Percentiles rank a stretch among this genome's conserved stretches.
Conservation (phyloP, 2,888 invertebrate species). For the Volucella inanis region DNA sequence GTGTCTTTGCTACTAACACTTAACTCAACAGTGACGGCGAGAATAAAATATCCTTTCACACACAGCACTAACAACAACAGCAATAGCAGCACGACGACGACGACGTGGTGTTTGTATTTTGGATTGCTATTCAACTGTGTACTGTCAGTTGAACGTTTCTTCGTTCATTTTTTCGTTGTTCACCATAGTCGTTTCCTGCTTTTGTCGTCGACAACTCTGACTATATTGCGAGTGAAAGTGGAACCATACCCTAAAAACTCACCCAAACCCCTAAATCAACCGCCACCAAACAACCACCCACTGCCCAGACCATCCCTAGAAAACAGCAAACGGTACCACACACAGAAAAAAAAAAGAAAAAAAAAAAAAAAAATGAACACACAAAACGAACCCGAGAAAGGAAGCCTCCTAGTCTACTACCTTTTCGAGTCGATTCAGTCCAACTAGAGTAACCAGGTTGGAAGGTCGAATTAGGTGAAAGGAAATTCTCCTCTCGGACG, state of each 20-base stretch:
- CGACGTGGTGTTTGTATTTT: constrained; percentile 65
- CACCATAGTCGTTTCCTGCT: constrained; percentile 58
- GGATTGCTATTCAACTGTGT: constrained; percentile 58
- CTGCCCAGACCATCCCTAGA: constrained; percentile 18
- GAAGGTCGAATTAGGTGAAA: constrained; percentile 71
- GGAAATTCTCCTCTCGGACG: constrained; percentile 81
- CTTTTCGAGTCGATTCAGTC: constrained; percentile 73
- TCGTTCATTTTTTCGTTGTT: constrained; percentile 21
- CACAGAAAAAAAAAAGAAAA: constrained; percentile 21
- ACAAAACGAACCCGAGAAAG: constrained; percentile 56
- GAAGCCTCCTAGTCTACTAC: constrained; percentile 69
- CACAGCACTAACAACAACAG: constrained; percentile 29
- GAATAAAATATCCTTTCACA: constrained; percentile 44
- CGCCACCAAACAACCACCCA: too few relatives aligned
- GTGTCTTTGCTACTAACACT: constrained; percentile 12
- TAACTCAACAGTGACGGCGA: constrained; percentile 17
- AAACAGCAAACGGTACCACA: constrained; percentile 36
- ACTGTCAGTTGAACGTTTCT: constrained; percentile 62
- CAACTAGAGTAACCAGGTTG: constrained; percentile 75
- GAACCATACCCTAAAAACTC: constrained; percentile 44
- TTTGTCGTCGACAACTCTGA: constrained; percentile 36
- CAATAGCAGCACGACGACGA: not conserved
- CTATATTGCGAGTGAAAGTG: constrained; percentile 64
- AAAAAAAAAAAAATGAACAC: constrained; percentile 26
- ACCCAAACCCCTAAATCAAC: too few relatives aligned